phyloP scores from a whole-genome alignment of 2,888 invertebrate species.

The Sepioteuthis lessoniana region DNA sequence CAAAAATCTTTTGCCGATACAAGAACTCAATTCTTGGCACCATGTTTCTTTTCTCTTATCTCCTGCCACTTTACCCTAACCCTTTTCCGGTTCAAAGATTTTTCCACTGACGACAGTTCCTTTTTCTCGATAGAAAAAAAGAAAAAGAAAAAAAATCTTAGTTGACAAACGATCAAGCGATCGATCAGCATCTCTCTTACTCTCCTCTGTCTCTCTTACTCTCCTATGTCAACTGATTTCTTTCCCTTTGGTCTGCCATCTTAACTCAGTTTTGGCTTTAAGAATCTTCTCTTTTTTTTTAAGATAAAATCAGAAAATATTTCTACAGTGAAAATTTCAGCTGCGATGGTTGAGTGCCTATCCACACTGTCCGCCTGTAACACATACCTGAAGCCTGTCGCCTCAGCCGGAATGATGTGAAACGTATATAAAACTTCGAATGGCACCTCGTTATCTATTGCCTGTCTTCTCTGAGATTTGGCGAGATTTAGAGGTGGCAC shows the following conservation, averaged over 20 bases:
- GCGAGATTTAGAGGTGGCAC: not conserved
- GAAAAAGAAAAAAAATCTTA: not conserved
- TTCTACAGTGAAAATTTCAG: not conserved
- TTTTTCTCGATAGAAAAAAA: not conserved
- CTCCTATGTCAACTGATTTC: not conserved
- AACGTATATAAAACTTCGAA: not conserved
- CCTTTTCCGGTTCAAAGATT: not conserved
- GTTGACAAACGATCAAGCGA: not conserved
- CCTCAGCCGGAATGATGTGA: not conserved
- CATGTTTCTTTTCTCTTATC: not conserved
- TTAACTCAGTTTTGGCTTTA: not conserved
- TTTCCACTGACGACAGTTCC: not conserved
- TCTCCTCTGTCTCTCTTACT: not conserved
- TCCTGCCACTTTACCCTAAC: not conserved
- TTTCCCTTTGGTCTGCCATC: not conserved
- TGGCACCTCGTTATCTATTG: not conserved
- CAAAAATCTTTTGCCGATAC: not conserved
- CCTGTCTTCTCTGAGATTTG: not conserved
- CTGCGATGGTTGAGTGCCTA: not conserved
- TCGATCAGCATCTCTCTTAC: not conserved
- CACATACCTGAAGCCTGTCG: not conserved
- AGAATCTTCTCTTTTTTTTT: not conserved
- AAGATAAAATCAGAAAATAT: not conserved
- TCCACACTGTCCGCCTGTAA: not conserved
- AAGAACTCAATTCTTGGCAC: not conserved